Conservation (phyloP, 2,113 vertebrate genomes). For the Myotis davidii region DNA sequence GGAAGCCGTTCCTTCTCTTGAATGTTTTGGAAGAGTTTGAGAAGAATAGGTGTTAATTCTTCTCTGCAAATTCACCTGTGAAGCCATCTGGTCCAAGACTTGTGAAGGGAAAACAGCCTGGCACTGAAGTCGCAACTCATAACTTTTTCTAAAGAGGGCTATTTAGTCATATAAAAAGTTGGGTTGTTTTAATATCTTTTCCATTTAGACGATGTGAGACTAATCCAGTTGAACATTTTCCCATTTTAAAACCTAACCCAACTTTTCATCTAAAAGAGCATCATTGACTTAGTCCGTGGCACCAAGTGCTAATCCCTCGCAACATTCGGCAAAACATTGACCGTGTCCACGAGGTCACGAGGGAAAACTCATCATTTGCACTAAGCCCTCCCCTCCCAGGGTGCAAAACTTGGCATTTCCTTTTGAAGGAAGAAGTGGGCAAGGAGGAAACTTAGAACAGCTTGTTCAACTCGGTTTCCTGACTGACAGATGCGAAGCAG, state of each 20-base stretch:
- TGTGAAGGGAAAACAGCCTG: not conserved
- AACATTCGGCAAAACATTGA: not conserved
- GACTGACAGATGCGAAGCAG: not conserved
- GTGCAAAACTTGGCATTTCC: not conserved
- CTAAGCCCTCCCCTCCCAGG: not conserved
- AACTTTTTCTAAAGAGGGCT: not conserved
- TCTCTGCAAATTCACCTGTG: not conserved
- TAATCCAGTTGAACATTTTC: not conserved
- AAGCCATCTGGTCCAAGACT: not conserved
- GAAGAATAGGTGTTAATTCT: not conserved
- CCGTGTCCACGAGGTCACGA: too few relatives aligned
- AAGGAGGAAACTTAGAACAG: not conserved
- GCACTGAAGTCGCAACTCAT: not conserved
- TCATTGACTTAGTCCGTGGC: not conserved
- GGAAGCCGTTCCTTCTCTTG: not conserved
- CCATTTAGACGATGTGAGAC: not conserved
- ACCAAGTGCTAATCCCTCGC: not conserved
- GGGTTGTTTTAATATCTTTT: not conserved
- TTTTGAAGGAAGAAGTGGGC: not conserved
- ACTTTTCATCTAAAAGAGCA: slow-evolving; percentile 23
- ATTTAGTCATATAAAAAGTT: not conserved
- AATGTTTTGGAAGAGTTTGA: not conserved
- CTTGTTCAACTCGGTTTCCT: not conserved
- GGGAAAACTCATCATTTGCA: not conserved
- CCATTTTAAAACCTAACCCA: not conserved